A percentile compares a stretch with the other conserved stretches of the same genome.
Evolutionary conservation across 2,888 invertebrate genomes (phyloP).

Genomic region (Acrobasis repandana): DNA sequence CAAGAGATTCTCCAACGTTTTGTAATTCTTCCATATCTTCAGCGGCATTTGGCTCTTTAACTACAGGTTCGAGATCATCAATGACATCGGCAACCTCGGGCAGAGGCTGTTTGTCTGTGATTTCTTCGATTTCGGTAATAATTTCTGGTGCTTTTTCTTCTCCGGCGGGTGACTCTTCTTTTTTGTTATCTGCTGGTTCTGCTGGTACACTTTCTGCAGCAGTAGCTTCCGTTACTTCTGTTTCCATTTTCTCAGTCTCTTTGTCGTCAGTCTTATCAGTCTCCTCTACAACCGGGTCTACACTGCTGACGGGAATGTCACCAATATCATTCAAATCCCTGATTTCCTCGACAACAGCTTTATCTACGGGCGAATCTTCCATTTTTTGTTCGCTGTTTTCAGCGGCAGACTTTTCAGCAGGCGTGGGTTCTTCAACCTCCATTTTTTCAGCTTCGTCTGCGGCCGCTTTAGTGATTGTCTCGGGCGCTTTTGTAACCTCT

Average conservation of each 20-base stretch:
- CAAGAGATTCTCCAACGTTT: conserved; percentile 69
- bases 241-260: conserved; percentile 58
- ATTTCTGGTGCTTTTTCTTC: conserved; percentile 49
- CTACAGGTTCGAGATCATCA: conserved; percentile 61
- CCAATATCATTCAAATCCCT: conserved; percentile 45
- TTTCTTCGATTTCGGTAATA: conserved; percentile 64
- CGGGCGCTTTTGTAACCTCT: conserved; percentile 28
- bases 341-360: conserved; percentile 50
- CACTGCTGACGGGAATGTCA: conserved; percentile 45
- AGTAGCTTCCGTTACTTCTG: conserved; percentile 40
- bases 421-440: conserved; percentile 53
- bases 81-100: conserved; percentile 57
- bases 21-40: conserved; percentile 68
- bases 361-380: conserved; percentile 25
- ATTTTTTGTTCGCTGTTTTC: conserved; percentile 35
- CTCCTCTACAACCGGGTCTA: conserved; percentile 53
- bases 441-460: conserved; percentile 51
- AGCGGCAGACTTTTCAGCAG: conserved; percentile 28
- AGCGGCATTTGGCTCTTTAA: conserved; percentile 58
- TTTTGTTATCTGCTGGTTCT: conserved; percentile 42
- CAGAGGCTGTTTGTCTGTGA: conserved; percentile 55
- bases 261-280: conserved; percentile 54
- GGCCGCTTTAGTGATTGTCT: conserved; percentile 31
- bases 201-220: conserved; percentile 31
- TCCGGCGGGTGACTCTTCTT: conserved; percentile 42